Conservation (phyloP, 2,888 invertebrate species). For the Cremastobaeus sp. region DNA sequence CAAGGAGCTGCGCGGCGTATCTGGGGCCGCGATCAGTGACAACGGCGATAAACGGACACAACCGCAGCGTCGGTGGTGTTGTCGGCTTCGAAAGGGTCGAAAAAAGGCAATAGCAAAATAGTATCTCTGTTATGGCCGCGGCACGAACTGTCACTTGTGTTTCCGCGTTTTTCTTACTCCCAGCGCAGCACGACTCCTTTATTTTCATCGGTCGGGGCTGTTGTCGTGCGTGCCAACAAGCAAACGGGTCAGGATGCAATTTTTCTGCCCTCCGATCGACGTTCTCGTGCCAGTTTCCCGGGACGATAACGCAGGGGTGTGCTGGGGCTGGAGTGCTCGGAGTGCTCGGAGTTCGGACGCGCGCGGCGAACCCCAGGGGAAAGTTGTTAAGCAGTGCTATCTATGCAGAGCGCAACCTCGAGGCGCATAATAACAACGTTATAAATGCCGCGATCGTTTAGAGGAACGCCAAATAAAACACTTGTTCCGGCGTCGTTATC, state of each 20-base stretch:
- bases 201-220: slow-evolving; percentile 65
- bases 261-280: slow-evolving; percentile 21
- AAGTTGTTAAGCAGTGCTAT: no score
- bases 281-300: slow-evolving; percentile 9
- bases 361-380: no score
- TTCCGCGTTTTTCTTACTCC: slow-evolving; percentile 76
- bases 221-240: slow-evolving; percentile 55
- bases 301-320: no score
- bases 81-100: slow-evolving; percentile 59
- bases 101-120: slow-evolving; percentile 73
- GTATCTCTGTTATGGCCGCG: slow-evolving; percentile 74
- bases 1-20: slow-evolving; percentile 65
- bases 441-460: slow-evolving; percentile 30
- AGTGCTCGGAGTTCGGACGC: no score
- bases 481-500: slow-evolving; percentile 32
- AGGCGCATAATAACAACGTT: slow-evolving; percentile 25
- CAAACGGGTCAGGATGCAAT: slow-evolving; percentile 45
- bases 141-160: slow-evolving; percentile 77
- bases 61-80: slow-evolving; percentile 59
- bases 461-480: slow-evolving; percentile 27
- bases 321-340: no score
- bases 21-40: slow-evolving; percentile 70
- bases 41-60: slow-evolving; percentile 64
- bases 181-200: slow-evolving; percentile 68
- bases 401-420: no score